phyloP scores from a whole-genome alignment of 1,140 invertebrate species.

The Aradophagus sp. region DNA sequence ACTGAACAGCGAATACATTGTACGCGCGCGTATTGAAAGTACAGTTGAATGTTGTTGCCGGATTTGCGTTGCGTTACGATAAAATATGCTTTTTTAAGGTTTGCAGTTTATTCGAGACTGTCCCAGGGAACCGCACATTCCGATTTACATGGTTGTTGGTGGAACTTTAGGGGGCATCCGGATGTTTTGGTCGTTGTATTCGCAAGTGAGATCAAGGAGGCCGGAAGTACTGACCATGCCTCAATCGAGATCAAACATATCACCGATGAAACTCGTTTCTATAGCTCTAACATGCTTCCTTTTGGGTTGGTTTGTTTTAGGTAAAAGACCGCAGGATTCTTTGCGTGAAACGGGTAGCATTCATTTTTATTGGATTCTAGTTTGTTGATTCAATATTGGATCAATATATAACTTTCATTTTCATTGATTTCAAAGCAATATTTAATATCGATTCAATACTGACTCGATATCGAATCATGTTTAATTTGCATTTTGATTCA shows the following conservation, averaged over 20 bases:
- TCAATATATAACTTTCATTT: too few species aligned
- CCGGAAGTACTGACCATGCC: slow-evolving; percentile 75
- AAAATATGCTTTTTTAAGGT: slow-evolving; percentile 75
- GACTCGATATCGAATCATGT: too few species aligned
- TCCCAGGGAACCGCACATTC: slow-evolving; percentile 84
- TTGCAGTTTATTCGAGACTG: slow-evolving; percentile 86
- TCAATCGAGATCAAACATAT: slow-evolving; percentile 66
- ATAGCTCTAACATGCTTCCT: slow-evolving; percentile 81
- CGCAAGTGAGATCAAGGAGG: slow-evolving; percentile 79
- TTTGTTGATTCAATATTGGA: too few species aligned
- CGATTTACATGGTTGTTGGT: slow-evolving; percentile 88
- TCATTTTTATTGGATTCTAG: too few species aligned
- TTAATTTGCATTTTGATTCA: too few species aligned
- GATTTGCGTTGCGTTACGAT: too few species aligned
- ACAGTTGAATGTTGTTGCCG: too few species aligned
- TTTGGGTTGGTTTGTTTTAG: slow-evolving; percentile 80
- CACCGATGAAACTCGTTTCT: slow-evolving; percentile 76
- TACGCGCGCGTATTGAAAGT: too few species aligned
- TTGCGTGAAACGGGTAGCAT: too few species aligned
- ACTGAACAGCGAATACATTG: too few species aligned
- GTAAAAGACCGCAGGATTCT: slow-evolving; percentile 65
- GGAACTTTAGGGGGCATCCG: slow-evolving; percentile 83
- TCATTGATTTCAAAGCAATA: too few species aligned
- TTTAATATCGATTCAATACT: too few species aligned
- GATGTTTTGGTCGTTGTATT: slow-evolving; percentile 82